A percentile compares a stretch with the other conserved stretches of the same genome.
Evolutionary conservation across 2,888 invertebrate species (phyloP).

Genomic region (Acanthosepion esculentum): DNA sequence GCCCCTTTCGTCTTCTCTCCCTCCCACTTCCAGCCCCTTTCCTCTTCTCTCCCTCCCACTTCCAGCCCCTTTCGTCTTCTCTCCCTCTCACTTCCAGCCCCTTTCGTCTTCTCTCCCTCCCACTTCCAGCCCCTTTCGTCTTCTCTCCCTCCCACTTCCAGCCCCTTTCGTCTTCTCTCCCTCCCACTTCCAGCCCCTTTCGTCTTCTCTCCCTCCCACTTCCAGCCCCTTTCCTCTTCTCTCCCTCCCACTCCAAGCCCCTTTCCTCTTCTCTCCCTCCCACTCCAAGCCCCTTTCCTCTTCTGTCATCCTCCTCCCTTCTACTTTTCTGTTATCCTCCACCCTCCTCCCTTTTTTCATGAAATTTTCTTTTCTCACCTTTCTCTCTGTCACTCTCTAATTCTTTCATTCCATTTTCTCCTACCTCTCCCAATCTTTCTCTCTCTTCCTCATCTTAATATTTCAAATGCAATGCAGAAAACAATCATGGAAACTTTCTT

Average conservation of each 20-base stretch:
- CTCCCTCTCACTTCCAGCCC: constrained; percentile 14
- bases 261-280: neutral
- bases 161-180: constrained; percentile 34
- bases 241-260: neutral
- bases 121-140: neutral
- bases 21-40: neutral
- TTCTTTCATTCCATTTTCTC: neutral
- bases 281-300: neutral
- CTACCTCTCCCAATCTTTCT: neutral
- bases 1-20: neutral
- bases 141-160: neutral
- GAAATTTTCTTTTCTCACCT: neutral
- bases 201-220: neutral
- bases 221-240: constrained; percentile 42
- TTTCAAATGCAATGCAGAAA: too few species aligned
- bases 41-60: neutral
- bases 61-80: neutral
- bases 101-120: too few species aligned
- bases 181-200: neutral
- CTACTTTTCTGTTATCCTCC: neutral
- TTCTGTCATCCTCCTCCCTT: neutral
- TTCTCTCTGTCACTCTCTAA: neutral
- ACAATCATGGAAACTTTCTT: too few species aligned
- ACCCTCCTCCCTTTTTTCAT: neutral
- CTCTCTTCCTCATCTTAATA: neutral